Conservation (phyloP, 1,140 invertebrate genomes). For the Triops cancriformis region DNA sequence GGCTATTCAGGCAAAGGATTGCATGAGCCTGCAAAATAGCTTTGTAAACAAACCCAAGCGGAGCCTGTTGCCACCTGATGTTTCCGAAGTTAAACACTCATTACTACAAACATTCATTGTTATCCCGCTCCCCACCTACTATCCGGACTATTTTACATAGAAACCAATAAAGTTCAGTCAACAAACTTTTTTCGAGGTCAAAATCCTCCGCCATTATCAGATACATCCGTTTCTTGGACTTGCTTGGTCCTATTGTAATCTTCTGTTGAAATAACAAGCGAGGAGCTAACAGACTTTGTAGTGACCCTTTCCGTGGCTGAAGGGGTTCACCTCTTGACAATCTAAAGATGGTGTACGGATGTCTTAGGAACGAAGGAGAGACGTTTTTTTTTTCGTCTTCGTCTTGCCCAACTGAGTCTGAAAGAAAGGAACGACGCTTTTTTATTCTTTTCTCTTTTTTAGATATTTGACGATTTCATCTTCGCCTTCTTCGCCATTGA, state of each 20-base stretch:
- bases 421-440: neutral
- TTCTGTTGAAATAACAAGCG: neutral
- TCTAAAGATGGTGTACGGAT: neutral
- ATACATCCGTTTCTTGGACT: neutral
- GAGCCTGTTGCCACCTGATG: neutral
- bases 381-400: too few species aligned
- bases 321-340: neutral
- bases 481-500: constrained; percentile 95
- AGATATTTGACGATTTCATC: constrained; percentile 96
- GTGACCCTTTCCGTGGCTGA: neutral
- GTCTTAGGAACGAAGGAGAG: neutral
- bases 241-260: neutral
- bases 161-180: neutral
- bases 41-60: neutral
- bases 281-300: neutral
- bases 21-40: neutral
- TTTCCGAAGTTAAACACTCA: neutral
- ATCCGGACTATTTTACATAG: neutral
- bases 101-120: neutral
- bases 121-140: neutral
- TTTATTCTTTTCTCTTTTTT: constrained; percentile 37
- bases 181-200: neutral
- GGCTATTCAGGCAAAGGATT: neutral
- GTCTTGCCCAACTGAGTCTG: neutral
- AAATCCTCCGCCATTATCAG: too few species aligned